A percentile compares a stretch with the other conserved stretches of the same genome.
Conservation (phyloP, 2,888 invertebrate species). For the Ennomos fuscantarius region DNA sequence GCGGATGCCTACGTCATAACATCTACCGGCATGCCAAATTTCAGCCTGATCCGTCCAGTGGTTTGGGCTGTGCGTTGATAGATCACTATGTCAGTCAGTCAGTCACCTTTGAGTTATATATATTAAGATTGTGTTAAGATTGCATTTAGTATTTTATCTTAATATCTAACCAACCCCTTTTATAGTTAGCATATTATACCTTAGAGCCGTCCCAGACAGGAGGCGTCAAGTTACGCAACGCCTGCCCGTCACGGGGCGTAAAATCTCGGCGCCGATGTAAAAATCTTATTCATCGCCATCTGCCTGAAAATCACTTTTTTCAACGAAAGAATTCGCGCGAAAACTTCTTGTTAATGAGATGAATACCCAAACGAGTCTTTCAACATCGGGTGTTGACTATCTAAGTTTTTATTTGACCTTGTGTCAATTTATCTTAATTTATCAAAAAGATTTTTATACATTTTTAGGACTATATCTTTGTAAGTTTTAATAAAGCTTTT, state of each 20-base stretch:
- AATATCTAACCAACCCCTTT: neutral
- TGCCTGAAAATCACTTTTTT: conserved; percentile 9
- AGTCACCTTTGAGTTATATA: no score
- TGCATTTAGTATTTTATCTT: no score
- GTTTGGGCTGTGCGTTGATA: no score
- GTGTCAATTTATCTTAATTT: neutral
- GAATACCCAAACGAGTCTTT: neutral
- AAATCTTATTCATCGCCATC: conserved; percentile 15
- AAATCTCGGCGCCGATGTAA: conserved; percentile 4
- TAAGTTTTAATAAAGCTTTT: no score
- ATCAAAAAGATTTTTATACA: no score
- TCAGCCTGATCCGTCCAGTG: no score
- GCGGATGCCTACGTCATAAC: no score
- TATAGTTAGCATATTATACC: no score
- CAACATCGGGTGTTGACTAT: conserved; percentile 1
- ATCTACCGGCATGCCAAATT: no score
- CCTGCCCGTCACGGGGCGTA: conserved; percentile 8
- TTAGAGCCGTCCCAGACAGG: neutral
- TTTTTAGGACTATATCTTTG: no score
- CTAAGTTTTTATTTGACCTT: neutral
- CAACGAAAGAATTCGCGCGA: conserved; percentile 2
- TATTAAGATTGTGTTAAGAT: no score
- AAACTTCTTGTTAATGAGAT: neutral
- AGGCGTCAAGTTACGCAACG: conserved; percentile 14
- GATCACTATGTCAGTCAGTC: no score